Evolutionary conservation across 1,140 invertebrate genomes (phyloP), one percentile per base, ranked within the genome.

Genomic region (Macrostomum lignano): DNA sequence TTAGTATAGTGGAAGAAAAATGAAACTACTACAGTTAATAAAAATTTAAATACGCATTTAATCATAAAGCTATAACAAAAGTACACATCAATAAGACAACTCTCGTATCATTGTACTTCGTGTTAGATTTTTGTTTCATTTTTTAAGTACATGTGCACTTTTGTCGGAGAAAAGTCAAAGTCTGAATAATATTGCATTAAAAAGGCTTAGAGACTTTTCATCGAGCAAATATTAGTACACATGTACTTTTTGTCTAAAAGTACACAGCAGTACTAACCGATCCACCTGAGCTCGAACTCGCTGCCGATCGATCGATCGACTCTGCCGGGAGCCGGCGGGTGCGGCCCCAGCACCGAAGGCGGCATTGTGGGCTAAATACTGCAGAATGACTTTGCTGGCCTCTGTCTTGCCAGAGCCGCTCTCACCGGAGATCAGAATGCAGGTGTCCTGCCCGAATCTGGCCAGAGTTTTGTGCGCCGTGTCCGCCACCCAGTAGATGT

Each of bases 321-420:
- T n/a, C n/a, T n/a, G n/a, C n/a, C n/a, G n/a, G n/a, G n/a, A n/a
- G n/a, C n/a, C n/a, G n/a, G n/a, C n/a, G n/a, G n/a, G n/a, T n/a
- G n/a, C n/a, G n/a, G n/a, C n/a, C n/a, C n/a, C n/a, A 4, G 11
- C 26, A 28, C 26, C 19, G 9, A 28, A 7, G 19, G 15, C 19
- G 14, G 64, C 67, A 31, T 68, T 61, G 33, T 58, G 82, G 9
- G 88, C 86, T 42, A 96, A 64, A 60, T 93, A 96, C 62, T 94
- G 86, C 17, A 96, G 61, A 44, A 94, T 91, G 29, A 94, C 62
- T 61, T 96, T 96, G 13, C 86, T 94, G 49, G 79, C 88, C 61
- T 96, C 88, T 3, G 88, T 96, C 61, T 96, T 96, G 19, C 86
- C 88, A 11, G 86, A 82, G 13, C 86, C 88, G 32, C 77, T 84